Evolutionary conservation across 2,888 invertebrate genomes (phyloP), one percentile per base, ranked within the genome.

Genomic region (Dicycla oo): DNA sequence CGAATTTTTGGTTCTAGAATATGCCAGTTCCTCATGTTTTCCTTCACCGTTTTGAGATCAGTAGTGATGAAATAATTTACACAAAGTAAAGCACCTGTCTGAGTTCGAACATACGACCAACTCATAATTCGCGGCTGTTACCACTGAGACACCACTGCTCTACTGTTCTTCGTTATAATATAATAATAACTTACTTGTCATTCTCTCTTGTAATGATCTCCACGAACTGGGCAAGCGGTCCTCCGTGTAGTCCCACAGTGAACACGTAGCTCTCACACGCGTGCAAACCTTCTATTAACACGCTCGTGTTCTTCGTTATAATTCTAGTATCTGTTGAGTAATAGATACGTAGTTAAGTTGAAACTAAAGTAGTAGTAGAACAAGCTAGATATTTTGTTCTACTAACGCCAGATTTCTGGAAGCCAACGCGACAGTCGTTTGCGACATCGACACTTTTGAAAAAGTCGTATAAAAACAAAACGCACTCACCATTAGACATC

Each of bases 221-320:
- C 0, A 93, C 88, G 0, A 97, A 95, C 47, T 92, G 92, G 0
- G 96, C 94, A 57, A 98, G 91, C 1, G 98, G 98, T 0, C 98
- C 98, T 0, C 97, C 97, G 0, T 96, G 97, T 18, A 97, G 90
- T 0, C 97, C 98, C 7, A 98, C 97, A 7, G 97, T 96, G 89
- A 98, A 97, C 68, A 97, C 91, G 90, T 98, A 98, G 1, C 96
- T 96, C 88, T 98, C 97, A 84, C 98, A 98, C 1, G 98, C 97
- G 80, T 97, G 96, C 81, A 98, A 90, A 57, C 97, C 95, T 7
- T 96, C 94, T 15, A 98, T 93, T 0, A 96, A 93, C 4, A 96
- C 93, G 15, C 96, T 96, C 2, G 97, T 94, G 67, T 97, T 95
- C 62, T 86, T 91, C 0, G 94, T 94, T 53, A 89, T 64, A 61